Evolutionary conservation across 2,888 invertebrate species (phyloP), one percentile per base, ranked within the genome.

Genomic region (Heliconius cydno): DNA sequence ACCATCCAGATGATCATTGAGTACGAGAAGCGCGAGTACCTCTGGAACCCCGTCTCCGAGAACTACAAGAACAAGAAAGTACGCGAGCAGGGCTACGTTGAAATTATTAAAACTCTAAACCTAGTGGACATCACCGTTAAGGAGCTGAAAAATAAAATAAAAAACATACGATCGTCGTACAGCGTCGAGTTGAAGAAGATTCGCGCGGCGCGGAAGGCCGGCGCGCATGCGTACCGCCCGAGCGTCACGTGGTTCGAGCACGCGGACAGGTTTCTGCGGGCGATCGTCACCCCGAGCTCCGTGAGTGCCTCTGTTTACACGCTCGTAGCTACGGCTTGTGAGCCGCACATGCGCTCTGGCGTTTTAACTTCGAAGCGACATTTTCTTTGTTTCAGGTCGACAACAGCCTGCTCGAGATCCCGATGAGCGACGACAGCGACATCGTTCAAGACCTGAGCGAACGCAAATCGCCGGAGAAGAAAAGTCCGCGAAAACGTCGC

Each of bases 181-280:
- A 95, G 95, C 88, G 94, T 95, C 83, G 95, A 95, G 88, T 87
- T 95, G 89, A 95, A 95, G 92, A 95, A 95, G 90, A 95, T 95
- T 90, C 93, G 95, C 90, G 95, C 95, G 90, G 94, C 95, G 86
- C 87, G 95, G 86, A 94, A 95, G 91, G 94, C 94, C 85, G 93
- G 94, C 88, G 94, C 95, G 94, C 94, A 94, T 93, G 94, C 94
- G 93, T 95, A 95, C 92, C 89, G 94, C 84, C 95, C 95, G 82
- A 95, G 94, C 90, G 95, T 95, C 93, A 94, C 94, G 93, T 95
- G 95, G 95, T 95, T 95, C 89, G 94, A 95, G 87, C 95, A 95
- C 92, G 95, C 95, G 90, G 95, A 95, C 94, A 94, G 94, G 93
- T 95, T 95, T 90, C 93, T 95, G 86, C 92, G 95, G 86, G 94